Evolutionary conservation across 2,797 vertebrate species (phyloP).

Genomic region (Ciconia nigra): DNA sequence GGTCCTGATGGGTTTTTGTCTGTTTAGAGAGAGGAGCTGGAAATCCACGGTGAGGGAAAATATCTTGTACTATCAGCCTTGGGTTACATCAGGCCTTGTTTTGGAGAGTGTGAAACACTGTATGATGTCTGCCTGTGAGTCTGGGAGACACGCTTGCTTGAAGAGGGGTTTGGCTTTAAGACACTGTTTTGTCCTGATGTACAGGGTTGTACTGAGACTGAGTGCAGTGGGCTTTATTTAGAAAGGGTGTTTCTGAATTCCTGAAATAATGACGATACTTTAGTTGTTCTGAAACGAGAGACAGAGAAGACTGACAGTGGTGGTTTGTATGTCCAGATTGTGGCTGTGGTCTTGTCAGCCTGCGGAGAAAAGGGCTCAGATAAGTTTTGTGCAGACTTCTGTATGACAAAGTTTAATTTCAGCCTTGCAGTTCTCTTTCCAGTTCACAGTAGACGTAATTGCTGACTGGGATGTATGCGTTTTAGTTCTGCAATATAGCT

Average conservation of each 20-base stretch:
- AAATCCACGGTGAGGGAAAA: not conserved
- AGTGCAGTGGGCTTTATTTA: not conserved
- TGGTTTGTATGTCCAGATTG: not conserved
- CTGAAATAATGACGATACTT: not conserved
- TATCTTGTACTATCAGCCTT: not conserved
- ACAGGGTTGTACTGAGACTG: not conserved
- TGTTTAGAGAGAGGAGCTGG: not conserved
- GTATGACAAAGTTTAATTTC: not conserved
- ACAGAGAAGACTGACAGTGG: not conserved
- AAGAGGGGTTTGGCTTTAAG: not conserved
- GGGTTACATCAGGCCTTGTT: not conserved
- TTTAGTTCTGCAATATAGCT: not conserved
- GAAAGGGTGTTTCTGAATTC: not conserved
- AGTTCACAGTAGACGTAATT: not conserved
- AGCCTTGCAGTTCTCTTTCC: not conserved
- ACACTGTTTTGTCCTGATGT: not conserved
- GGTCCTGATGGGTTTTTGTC: not conserved
- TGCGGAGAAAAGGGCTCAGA: not conserved
- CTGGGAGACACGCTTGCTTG: fast-evolving
- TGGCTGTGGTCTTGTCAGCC: not conserved
- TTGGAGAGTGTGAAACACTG: not conserved
- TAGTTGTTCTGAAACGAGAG: not conserved
- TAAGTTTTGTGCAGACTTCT: not conserved
- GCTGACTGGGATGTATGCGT: not conserved
- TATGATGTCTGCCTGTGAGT: not conserved